Conservation (phyloP, 1,140 invertebrate species). For the Chionoecetes opilio region DNA sequence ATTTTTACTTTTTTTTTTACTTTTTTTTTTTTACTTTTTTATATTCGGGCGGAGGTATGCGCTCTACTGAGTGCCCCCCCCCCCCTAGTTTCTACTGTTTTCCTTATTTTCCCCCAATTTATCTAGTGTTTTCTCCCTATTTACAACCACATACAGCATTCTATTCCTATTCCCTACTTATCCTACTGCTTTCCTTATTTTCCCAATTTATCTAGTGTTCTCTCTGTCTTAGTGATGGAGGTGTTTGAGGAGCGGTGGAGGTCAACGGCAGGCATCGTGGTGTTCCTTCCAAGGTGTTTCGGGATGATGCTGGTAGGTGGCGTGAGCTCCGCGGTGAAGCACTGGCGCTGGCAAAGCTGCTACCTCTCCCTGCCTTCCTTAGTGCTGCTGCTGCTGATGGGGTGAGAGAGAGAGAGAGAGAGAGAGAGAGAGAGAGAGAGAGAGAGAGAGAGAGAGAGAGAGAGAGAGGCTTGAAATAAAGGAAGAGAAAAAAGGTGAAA, state of each 20-base stretch:
- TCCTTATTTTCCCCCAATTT: too few species aligned
- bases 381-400: background rate
- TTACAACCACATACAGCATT: too few species aligned
- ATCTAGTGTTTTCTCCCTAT: too few species aligned
- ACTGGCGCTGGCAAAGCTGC: background rate
- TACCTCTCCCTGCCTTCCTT: background rate
- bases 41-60: too few species aligned
- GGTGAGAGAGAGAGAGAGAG: slow-evolving; percentile 46
- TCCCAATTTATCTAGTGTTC: too few species aligned
- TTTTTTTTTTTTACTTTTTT: too few species aligned
- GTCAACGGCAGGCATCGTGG: background rate
- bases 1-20: too few species aligned
- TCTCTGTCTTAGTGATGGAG: slow-evolving; percentile 18
- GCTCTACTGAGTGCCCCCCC: too few species aligned
- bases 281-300: slow-evolving; percentile 24
- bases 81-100: too few species aligned
- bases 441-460: slow-evolving; percentile 51
- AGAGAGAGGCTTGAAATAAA: slow-evolving; percentile 43
- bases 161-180: too few species aligned
- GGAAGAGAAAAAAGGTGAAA: background rate
- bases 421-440: slow-evolving; percentile 54
- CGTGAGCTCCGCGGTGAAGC: background rate
- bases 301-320: background rate
- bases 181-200: too few species aligned
- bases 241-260: background rate